Base-by-base conservation (phyloP, 2,797 vertebrate genomes). In the Argentina silus region DNA sequence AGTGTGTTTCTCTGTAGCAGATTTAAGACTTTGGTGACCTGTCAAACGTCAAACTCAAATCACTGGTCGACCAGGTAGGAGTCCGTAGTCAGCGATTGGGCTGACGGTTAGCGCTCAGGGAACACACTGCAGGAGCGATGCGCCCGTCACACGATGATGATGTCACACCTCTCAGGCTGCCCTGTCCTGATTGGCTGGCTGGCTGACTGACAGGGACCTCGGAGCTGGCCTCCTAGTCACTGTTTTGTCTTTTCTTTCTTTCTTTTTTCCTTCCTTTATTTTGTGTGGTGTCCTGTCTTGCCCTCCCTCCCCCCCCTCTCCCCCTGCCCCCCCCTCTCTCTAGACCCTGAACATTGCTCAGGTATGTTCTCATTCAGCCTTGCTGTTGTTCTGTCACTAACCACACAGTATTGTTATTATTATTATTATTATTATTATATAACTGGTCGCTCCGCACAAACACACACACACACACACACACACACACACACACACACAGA, bases 341-440 rank as follows among this genome's bases (percentile, higher is more conserved):
- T 98, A 99, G 98, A 99, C 98, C 97, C 96, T 99, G 98, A 99
- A 99, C 97, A 98, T 99, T 99, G 96, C 97, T 95, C 98, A 99
- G 98, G 97, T 99, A 99, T 98, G 98, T 99, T 95, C 95, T 95
- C 94, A 95, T 95, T 96, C 96, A 96, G 96, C 96, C 96, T 96
- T 98, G 95, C 94, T 98, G 95, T 96, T 93, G 96, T 98, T 95
- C 95, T 96, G 95, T 95, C 96, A 97, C 96, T 98, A 98, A 99
- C 97, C 93, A 95, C 94, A 94, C 92, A 93, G 27, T 36, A 90
- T 94, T 94, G 95, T 95, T 36, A 4, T 36, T 36, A 36, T n/a
- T n/a, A n/a, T n/a, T n/a, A n/a, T n/a, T n/a, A n/a, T n/a, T n/a
- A n/a, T n/a, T n/a, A n/a, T n/a, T n/a, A n/a, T n/a, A n/a, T n/a